A percentile compares a stretch with the other conserved stretches of the same genome.
These are phyloP conservation scores for Meandrina meandrites DNA, from an alignment of 92 coral and sea anemone species.

Conservation along the genomic window DNA sequence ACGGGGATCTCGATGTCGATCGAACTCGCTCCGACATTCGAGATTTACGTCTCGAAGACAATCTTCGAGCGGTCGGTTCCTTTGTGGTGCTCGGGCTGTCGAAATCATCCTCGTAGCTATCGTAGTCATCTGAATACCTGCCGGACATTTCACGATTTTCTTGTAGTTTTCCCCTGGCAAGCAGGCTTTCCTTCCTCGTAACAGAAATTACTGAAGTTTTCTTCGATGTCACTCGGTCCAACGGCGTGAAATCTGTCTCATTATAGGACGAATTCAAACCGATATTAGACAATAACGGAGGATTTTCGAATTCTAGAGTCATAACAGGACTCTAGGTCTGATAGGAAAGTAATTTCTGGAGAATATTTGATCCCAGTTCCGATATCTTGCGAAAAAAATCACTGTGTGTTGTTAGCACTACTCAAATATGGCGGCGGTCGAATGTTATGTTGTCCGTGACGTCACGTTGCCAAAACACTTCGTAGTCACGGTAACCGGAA, in stretches of 20 bases:
- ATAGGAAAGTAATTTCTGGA: not conserved
- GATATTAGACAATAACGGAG: slow-evolving; percentile 64
- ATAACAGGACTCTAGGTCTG: slow-evolving; percentile 71
- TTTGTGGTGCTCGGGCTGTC: slow-evolving; percentile 72
- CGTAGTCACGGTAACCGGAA: slow-evolving; percentile 74
- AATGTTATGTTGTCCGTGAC: slow-evolving; percentile 64
- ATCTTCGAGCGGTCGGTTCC: slow-evolving; percentile 46
- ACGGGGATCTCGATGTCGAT: slow-evolving; percentile 53
- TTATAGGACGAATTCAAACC: slow-evolving; percentile 62
- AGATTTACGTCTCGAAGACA: slow-evolving; percentile 38
- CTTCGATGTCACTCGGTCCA: slow-evolving; percentile 59
- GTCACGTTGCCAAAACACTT: slow-evolving; percentile 89
- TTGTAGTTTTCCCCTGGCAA: slow-evolving; percentile 35
- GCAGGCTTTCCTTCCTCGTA: slow-evolving; percentile 53
- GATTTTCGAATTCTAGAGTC: slow-evolving; percentile 89
- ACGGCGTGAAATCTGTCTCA: slow-evolving; percentile 49
- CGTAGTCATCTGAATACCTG: slow-evolving; percentile 81
- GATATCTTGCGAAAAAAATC: slow-evolving; percentile 17
- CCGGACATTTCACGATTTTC: slow-evolving; percentile 65
- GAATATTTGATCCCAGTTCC: slow-evolving; percentile 14
- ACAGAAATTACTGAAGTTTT: slow-evolving; percentile 52
- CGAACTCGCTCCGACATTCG: slow-evolving; percentile 29
- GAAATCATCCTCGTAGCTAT: slow-evolving; percentile 97
- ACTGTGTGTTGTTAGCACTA: slow-evolving; percentile 1
- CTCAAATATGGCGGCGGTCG: slow-evolving; percentile 61